Evolutionary conservation across 2,797 vertebrate species (phyloP).

Genomic region (Melopsittacus undulatus): DNA sequence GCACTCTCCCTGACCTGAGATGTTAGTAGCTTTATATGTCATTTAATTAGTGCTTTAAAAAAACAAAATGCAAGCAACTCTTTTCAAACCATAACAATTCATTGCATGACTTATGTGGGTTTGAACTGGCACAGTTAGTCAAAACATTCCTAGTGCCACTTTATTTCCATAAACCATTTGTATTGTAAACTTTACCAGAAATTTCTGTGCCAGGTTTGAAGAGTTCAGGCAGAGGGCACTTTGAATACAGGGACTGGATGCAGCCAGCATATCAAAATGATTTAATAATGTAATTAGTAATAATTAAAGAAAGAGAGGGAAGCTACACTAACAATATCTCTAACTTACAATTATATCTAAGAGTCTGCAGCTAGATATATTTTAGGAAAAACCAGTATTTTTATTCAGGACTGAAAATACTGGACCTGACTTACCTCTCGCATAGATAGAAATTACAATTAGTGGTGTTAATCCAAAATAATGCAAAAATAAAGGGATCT

Average conservation of each 20-base stretch:
- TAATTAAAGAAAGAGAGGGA: neutral
- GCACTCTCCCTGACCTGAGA: conserved; percentile 46
- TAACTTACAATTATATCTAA: neutral
- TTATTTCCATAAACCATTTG: conserved; percentile 61
- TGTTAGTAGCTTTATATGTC: conserved; percentile 69
- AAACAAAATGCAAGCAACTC: conserved; percentile 53
- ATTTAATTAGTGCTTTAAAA: conserved; percentile 60
- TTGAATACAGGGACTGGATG: neutral
- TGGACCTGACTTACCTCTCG: neutral
- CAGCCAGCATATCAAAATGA: neutral
- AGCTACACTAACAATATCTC: neutral
- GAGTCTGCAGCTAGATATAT: neutral
- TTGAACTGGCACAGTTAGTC: conserved; percentile 53
- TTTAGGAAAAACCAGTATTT: neutral
- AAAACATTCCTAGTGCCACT: conserved; percentile 68
- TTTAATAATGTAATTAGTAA: conserved; percentile 3
- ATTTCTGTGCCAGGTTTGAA: conserved; percentile 16
- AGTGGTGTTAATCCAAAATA: neutral
- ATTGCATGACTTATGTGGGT: conserved; percentile 54
- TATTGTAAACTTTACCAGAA: conserved; percentile 55
- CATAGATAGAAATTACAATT: neutral
- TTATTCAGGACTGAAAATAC: neutral
- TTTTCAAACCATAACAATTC: conserved; percentile 61
- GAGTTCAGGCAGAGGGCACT: conserved; percentile 42
- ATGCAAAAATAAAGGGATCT: neutral